Evolutionary conservation across 30 jellyfish, hydroid and myxozoan genomes (phyloP), one percentile per base, ranked within the genome.

Genomic region (Aurelia sp.): DNA sequence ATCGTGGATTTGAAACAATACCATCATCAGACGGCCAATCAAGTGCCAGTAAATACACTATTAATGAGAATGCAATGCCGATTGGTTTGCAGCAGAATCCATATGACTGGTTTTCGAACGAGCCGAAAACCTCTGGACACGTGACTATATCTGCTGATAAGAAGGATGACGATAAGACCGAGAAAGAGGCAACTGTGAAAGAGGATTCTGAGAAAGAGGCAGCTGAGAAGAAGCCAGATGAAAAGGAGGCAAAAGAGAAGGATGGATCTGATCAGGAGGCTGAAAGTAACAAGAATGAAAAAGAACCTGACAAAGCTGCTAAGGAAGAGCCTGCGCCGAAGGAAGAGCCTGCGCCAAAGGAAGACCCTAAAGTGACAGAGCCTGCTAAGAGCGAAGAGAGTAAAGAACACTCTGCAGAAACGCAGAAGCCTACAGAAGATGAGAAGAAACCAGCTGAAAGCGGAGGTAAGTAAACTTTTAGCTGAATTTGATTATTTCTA

Each of bases 151-250:
- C 91, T n/a, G 91, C 81, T 20, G 71, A 65, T 16, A 82, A 70
- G 70, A 82, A 72, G 51, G 91, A 82, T 13, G 91, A 82, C 22
- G 76, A 47, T 22, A 67, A 67, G 52, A 37, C 83, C 1, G 85
- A 58, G 22, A 64, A 40, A 13, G 73, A 82, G 79, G 71, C n/a
- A 48, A 48, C 52, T 17, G 84, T 5, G n/a, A 48, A 51, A n/a
- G 84, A 51, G 57, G 51, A 37, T 50, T 21, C 84, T 27, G 65
- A 70, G 41, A 70, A 33, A 15, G 59, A 60, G 55, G 51, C 84
- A 12, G 62, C 72, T 50, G 51, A 12, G n/a, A 19, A 68, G 78
- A 22, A 27, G 15, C 60, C 58, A 3, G 47, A 4, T 11, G 60
- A 23, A 13, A 31, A 23, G 12, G 27, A 22, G n/a, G 19, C 78